phyloP scores from a whole-genome alignment of 2,888 invertebrate species.

The Coenonympha glycerion region DNA sequence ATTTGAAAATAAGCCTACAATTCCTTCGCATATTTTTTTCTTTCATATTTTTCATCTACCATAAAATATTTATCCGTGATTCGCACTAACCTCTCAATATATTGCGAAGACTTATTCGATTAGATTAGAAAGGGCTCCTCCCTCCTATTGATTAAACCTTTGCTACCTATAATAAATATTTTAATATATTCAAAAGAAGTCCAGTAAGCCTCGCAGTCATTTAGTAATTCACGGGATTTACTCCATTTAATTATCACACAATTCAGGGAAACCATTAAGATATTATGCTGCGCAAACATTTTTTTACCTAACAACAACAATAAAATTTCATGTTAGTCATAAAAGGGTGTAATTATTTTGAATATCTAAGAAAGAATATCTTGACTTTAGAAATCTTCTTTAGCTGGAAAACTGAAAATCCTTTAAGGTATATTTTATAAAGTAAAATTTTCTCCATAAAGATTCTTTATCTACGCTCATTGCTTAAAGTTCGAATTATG shows the following conservation, averaged over 20 bases:
- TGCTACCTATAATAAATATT: constrained; percentile 26
- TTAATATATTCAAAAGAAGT: constrained; percentile 32
- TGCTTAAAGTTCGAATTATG: too few species aligned
- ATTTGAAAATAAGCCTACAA: constrained; percentile 28
- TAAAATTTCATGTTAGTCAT: constrained; percentile 31
- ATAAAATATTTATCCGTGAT: constrained; percentile 12
- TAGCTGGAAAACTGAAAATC: constrained; percentile 9
- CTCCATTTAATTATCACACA: constrained; percentile 34
- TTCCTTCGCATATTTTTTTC: constrained; percentile 22
- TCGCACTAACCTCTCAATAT: constrained; percentile 19
- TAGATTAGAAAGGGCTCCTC: constrained; percentile 9
- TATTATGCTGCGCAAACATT: constrained; percentile 33
- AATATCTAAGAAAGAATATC: constrained; percentile 23
- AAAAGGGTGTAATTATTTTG: constrained; percentile 27
- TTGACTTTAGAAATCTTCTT: constrained; percentile 20
- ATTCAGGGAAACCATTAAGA: constrained; percentile 34
- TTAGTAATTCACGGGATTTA: constrained; percentile 31
- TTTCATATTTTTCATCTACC: constrained; percentile 19
- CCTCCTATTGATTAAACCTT: too few species aligned
- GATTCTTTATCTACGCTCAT: too few species aligned
- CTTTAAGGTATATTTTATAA: constrained; percentile 14
- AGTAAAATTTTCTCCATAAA: constrained; percentile 13
- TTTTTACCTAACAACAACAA: constrained; percentile 32
- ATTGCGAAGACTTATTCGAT: constrained; percentile 20
- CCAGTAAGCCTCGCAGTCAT: constrained; percentile 32